Evolutionary conservation across 2,888 invertebrate species (phyloP), one percentile per base, ranked within the genome.

Genomic region (Himalopsyche anomala): DNA sequence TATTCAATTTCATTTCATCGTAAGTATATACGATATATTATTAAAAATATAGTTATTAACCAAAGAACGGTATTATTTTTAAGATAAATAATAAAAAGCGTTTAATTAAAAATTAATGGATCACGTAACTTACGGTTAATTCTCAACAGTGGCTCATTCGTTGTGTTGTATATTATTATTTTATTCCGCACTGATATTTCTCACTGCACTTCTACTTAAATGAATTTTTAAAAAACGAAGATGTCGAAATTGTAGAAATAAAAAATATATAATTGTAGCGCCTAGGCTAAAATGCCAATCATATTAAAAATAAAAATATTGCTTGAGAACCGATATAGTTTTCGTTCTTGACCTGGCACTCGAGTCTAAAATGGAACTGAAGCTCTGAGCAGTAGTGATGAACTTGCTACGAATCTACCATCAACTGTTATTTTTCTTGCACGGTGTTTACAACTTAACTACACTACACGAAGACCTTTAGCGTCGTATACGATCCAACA

Each of bases 321-420:
- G 19, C 19, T 8, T 74, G 36, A 38, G 11, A 36, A 74, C 15
- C 74, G 74, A 74, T 74, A 74, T 38, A 74, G 74, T 74, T 74
- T 74, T 74, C 74, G 74, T 74, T 74, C 74, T 74, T 74, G 74
- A 74, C 74, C 74, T 74, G 74, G 74, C 74, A 74, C 74, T 74
- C 38, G n/a, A 74, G 74, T 74, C 74, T 74, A 36, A 74, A 74
- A 74, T 74, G 74, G 74, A 74, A 74, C 74, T 74, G 74, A 74
- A 74, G 74, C 74, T 38, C 74, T 74, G 12, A 62, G 74, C 74
- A 74, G 15, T 74, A 74, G 36, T 74, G 28, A 36, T 74, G 74
- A 74, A 74, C 74, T 38, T 74, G 74, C 74, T 74, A 74, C 74
- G 74, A 74, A 74, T 74, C 9, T 74, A 74, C 74, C 74, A 74